Percentiles rank a stretch among this genome's conserved stretches.
These are phyloP conservation scores for Orthosia incerta DNA, from an alignment of 2,888 invertebrate genomes.

Conservation along the genomic window DNA sequence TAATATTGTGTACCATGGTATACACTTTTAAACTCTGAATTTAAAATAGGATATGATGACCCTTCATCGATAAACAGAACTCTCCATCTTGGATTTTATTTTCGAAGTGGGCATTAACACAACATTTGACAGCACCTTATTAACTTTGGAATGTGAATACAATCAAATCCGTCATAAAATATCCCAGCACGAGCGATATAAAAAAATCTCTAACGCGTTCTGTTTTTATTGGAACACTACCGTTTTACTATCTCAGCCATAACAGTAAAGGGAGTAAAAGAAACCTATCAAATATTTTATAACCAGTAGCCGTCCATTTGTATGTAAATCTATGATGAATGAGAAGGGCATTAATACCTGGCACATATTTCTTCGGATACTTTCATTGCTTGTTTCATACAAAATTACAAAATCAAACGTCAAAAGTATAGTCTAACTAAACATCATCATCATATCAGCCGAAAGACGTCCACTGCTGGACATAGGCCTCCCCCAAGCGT, in stretches of 20 bases:
- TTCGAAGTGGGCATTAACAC: slow-evolving; percentile 14
- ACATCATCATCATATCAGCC: no score
- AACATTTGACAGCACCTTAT: slow-evolving; percentile 16
- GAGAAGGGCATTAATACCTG: slow-evolving; percentile 58
- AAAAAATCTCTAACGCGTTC: slow-evolving; percentile 19
- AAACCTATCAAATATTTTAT: slow-evolving; percentile 44
- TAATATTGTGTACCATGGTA: no score
- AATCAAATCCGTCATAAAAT: slow-evolving; percentile 23
- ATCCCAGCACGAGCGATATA: slow-evolving; percentile 1
- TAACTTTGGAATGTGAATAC: slow-evolving; percentile 36
- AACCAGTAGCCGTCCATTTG: slow-evolving; percentile 33
- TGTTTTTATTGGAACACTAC: slow-evolving; percentile 34
- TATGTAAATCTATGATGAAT: slow-evolving; percentile 51
- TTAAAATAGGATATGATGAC: no score
- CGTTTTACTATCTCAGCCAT: slow-evolving; percentile 32
- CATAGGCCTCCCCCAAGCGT: no score
- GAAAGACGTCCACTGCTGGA: no score
- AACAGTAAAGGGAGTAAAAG: slow-evolving; percentile 44
- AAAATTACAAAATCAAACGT: background rate
- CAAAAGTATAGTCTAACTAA: no score
- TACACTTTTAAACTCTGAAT: no score
- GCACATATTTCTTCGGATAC: slow-evolving; percentile 34
- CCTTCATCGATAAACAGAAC: background rate
- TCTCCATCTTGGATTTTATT: background rate
- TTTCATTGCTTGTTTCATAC: slow-evolving; percentile 14